Evolutionary conservation across 2,888 invertebrate species (phyloP).

Genomic region (Apoda limacodes): DNA sequence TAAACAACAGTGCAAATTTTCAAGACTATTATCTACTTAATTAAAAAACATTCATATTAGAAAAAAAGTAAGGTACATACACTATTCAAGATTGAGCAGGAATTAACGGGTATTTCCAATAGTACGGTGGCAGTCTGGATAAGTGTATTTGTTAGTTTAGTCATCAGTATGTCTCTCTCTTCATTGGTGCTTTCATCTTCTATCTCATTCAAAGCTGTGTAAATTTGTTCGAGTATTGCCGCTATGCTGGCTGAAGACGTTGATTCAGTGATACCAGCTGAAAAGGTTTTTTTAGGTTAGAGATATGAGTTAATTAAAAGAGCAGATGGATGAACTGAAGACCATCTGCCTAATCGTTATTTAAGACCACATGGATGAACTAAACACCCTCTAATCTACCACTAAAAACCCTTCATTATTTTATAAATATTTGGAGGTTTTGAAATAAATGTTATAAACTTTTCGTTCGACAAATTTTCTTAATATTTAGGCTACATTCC

Average conservation of each 20-base stretch:
- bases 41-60: background rate
- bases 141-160: conserved; percentile 27
- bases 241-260: conserved; percentile 31
- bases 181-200: conserved; percentile 29
- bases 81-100: conserved; percentile 27
- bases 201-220: conserved; percentile 28
- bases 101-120: conserved; percentile 30
- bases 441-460: too few species aligned
- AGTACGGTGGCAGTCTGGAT: conserved; percentile 30
- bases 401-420: too few species aligned
- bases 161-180: conserved; percentile 30
- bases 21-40: background rate
- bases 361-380: too few species aligned
- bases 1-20: background rate
- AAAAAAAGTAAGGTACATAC: conserved; percentile 25
- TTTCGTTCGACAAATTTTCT: too few species aligned
- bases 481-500: too few species aligned
- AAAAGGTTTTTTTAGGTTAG: too few species aligned
- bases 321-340: too few species aligned
- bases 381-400: too few species aligned
- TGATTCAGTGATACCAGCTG: conserved; percentile 30
- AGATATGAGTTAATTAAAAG: too few species aligned
- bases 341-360: too few species aligned
- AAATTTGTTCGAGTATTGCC: conserved; percentile 32
- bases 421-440: too few species aligned